Conservation (phyloP, 2,797 vertebrate genomes). For the Stomatorhinus walkeri region DNA sequence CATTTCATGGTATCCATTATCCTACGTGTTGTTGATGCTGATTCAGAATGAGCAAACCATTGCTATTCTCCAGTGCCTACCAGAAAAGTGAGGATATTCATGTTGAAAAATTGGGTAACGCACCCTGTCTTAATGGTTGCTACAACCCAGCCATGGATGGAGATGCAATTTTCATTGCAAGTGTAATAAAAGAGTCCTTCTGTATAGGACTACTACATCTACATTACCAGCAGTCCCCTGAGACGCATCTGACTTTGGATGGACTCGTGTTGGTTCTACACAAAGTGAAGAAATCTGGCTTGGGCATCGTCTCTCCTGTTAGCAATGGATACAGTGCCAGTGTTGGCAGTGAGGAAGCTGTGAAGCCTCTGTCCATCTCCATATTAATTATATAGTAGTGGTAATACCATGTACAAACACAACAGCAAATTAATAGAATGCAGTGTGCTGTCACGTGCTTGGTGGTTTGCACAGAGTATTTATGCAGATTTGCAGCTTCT, state of each 20-base stretch:
- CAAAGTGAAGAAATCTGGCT: neutral
- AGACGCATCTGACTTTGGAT: neutral
- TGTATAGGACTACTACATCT: neutral
- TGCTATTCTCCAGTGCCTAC: neutral
- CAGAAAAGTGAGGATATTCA: neutral
- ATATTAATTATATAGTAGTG: neutral
- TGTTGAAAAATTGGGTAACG: neutral
- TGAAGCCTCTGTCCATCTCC: neutral
- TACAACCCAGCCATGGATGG: neutral
- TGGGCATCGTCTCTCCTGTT: neutral
- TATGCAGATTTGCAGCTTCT: neutral
- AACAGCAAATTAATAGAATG: neutral
- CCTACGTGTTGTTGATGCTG: neutral
- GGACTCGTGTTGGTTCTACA: neutral
- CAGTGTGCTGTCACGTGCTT: neutral
- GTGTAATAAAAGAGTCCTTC: neutral
- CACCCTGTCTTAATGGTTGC: neutral
- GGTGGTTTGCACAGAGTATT: neutral
- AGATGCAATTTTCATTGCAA: neutral
- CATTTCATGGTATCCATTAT: neutral
- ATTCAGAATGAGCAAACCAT: neutral
- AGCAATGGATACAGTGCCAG: neutral
- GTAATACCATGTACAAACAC: neutral
- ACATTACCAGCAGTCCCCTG: neutral
- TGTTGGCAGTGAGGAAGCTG: neutral